These are phyloP conservation scores for Parapristionchus giblindavisi DNA, from an alignment of 2,888 invertebrate species.

Conservation along the genomic window DNA sequence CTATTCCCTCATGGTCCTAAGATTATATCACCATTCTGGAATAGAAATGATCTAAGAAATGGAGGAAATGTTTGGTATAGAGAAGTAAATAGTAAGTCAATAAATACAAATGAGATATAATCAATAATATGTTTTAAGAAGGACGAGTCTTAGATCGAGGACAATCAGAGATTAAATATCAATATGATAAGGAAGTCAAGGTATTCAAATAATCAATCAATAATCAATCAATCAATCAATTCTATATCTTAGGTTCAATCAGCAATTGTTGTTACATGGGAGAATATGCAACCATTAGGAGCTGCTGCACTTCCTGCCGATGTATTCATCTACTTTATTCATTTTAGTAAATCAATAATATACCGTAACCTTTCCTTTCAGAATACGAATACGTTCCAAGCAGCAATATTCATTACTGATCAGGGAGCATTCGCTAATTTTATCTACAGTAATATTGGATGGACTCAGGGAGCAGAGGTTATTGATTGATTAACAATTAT, in stretches of 20 bases:
- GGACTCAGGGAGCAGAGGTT: conserved; percentile 69
- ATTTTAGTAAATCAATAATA: not conserved
- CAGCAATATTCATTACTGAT: conserved; percentile 65
- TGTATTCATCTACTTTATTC: conserved; percentile 32
- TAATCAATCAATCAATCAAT: not conserved
- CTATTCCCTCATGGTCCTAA: conserved; percentile 46
- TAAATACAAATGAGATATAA: not conserved
- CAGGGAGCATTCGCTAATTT: conserved; percentile 69
- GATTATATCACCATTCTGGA: conserved; percentile 69
- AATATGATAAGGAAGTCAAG: conserved; percentile 67
- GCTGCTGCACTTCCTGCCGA: conserved; percentile 60
- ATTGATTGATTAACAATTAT: conserved; percentile 16
- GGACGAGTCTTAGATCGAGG: conserved; percentile 68
- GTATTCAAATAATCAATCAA: too few relatives aligned
- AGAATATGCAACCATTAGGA: conserved; percentile 68
- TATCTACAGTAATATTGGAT: conserved; percentile 69
- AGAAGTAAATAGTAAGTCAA: conserved; percentile 62
- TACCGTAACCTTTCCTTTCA: conserved; percentile 40
- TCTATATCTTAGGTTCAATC: conserved; percentile 38
- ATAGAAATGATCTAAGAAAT: conserved; percentile 67
- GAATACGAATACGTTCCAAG: conserved; percentile 70
- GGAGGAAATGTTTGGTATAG: conserved; percentile 68
- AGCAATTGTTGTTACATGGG: conserved; percentile 67
- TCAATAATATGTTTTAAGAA: conserved; percentile 45
- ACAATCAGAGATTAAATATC: conserved; percentile 68